phyloP scores from a whole-genome alignment of 2,888 invertebrate genomes.

The Cerastis leucographa region DNA sequence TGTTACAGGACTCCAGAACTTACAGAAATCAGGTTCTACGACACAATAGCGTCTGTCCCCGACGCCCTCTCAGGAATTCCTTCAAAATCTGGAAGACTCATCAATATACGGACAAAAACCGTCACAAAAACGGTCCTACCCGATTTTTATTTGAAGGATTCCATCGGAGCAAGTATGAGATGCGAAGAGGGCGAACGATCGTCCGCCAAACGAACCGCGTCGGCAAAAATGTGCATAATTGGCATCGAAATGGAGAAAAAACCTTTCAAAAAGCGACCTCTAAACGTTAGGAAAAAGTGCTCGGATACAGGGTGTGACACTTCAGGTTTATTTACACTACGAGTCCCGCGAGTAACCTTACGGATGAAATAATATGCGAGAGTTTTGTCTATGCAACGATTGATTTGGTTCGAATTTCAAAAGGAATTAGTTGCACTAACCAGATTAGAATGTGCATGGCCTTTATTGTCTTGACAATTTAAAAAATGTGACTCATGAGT shows the following conservation, averaged over 20 bases:
- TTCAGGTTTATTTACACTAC: slow-evolving; percentile 11
- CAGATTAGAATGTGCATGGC: not conserved
- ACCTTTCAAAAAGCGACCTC: slow-evolving; percentile 88
- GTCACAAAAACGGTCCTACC: slow-evolving; percentile 82
- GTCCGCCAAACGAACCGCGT: slow-evolving; percentile 86
- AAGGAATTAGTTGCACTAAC: not conserved
- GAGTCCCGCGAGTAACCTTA: not conserved
- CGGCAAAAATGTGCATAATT: slow-evolving; percentile 91
- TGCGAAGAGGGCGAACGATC: slow-evolving; percentile 71
- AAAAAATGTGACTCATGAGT: too few species aligned
- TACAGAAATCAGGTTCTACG: slow-evolving; percentile 63
- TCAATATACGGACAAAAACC: slow-evolving; percentile 88
- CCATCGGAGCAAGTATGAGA: slow-evolving; percentile 85
- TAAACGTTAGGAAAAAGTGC: slow-evolving; percentile 90
- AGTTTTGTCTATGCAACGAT: not conserved
- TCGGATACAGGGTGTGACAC: slow-evolving; percentile 81
- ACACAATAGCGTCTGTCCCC: slow-evolving; percentile 78
- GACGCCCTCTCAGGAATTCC: slow-evolving; percentile 81
- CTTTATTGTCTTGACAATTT: too few species aligned
- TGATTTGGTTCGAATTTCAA: slow-evolving; percentile 12
- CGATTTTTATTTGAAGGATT: slow-evolving; percentile 90
- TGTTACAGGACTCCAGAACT: slow-evolving; percentile 56
- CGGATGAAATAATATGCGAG: not conserved
- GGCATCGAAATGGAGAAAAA: slow-evolving; percentile 86
- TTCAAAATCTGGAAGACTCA: slow-evolving; percentile 85